Conservation (phyloP, 2,888 invertebrate genomes). For the Archaeoteleia sp. region DNA sequence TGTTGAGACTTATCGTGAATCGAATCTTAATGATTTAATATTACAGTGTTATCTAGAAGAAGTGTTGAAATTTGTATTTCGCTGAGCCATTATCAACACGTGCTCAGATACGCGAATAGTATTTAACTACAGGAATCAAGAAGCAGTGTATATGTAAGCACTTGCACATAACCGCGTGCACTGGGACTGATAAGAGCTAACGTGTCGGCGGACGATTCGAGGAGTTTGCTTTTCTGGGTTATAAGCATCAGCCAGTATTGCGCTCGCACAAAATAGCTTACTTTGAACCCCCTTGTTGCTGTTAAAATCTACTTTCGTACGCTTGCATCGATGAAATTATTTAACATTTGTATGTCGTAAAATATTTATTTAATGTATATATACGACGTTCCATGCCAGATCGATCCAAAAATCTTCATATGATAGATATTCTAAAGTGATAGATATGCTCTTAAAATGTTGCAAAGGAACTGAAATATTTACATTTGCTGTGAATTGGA, state of each 20-base stretch:
- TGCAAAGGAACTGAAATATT: too few species aligned
- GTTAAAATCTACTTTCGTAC: slow-evolving; percentile 39
- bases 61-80: slow-evolving; percentile 5
- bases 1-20: slow-evolving; percentile 5
- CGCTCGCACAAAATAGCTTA: slow-evolving; percentile 25
- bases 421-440: too few species aligned
- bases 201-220: slow-evolving; percentile 46
- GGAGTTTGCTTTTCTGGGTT: slow-evolving; percentile 59
- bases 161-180: slow-evolving; percentile 58
- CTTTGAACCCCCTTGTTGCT: slow-evolving; percentile 32
- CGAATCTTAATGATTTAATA: slow-evolving; percentile 21
- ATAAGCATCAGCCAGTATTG: slow-evolving; percentile 46
- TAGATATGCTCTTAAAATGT: too few species aligned
- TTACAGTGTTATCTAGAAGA: slow-evolving; percentile 3
- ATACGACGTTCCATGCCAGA: too few species aligned
- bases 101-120: slow-evolving; percentile 29
- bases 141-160: slow-evolving; percentile 24
- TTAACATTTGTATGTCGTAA: too few species aligned
- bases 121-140: slow-evolving; percentile 35
- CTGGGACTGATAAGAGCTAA: slow-evolving; percentile 63
- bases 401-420: too few species aligned
- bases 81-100: slow-evolving; percentile 13
- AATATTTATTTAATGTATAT: too few species aligned
- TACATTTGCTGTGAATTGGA: too few species aligned
- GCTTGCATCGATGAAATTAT: too few species aligned